These are phyloP conservation scores for Okamejei kenojei DNA, from an alignment of 2,797 vertebrate genomes.

Conservation along the genomic window DNA sequence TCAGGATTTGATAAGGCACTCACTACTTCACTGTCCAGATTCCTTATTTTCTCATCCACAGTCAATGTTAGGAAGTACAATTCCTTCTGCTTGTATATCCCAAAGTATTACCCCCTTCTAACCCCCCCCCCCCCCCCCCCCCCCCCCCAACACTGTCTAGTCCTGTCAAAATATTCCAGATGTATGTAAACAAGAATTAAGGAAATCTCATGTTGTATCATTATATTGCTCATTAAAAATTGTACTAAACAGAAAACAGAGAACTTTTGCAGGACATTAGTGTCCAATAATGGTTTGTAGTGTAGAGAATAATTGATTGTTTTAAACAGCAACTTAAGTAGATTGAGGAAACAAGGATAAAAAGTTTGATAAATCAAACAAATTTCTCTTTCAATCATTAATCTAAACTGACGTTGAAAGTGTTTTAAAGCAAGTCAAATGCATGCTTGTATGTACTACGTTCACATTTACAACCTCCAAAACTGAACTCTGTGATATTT, in stretches of 20 bases:
- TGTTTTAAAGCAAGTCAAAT: slow-evolving; percentile 27
- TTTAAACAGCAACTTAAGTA: neutral
- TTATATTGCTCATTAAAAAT: neutral
- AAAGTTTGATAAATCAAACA: neutral
- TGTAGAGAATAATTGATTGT: neutral
- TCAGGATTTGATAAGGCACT: slow-evolving; percentile 30
- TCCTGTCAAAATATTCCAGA: neutral
- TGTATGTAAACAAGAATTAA: slow-evolving; percentile 23
- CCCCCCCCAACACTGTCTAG: neutral
- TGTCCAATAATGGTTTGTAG: slow-evolving; percentile 25
- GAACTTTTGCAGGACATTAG: neutral
- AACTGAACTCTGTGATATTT: neutral
- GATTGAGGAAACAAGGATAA: neutral
- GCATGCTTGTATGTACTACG: neutral
- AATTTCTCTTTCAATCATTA: slow-evolving; percentile 7
- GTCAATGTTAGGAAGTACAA: neutral
- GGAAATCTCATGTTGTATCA: neutral
- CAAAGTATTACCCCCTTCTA: too few species aligned
- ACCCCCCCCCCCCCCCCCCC: too few species aligned
- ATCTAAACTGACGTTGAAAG: neutral
- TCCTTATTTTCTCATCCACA: neutral
- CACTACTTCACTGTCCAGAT: slow-evolving; percentile 16
- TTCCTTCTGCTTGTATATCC: too few species aligned
- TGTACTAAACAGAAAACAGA: neutral
- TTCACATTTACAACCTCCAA: neutral